Evolutionary conservation across 2,113 vertebrate genomes (phyloP).

Genomic region (Lycaon pictus): DNA sequence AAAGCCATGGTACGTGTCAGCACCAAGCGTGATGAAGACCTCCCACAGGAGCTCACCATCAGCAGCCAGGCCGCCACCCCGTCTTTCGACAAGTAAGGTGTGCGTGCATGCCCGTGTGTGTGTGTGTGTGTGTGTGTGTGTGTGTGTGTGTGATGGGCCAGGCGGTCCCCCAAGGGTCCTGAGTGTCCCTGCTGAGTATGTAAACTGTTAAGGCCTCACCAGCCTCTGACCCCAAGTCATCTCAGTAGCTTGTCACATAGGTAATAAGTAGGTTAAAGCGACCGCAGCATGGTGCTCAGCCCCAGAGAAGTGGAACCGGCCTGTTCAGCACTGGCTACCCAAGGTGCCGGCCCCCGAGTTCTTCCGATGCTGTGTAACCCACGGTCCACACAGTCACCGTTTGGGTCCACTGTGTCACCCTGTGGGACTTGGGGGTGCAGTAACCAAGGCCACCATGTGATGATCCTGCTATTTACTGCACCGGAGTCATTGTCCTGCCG

Average conservation of each 20-base stretch:
- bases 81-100: neutral
- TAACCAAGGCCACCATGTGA: accelerated
- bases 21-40: accelerated
- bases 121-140: accelerated
- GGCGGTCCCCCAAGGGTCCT: accelerated
- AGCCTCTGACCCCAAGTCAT: neutral
- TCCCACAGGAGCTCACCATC: neutral
- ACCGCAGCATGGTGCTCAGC: accelerated
- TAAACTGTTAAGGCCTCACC: neutral
- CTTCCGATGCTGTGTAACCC: accelerated
- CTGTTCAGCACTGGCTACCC: no score
- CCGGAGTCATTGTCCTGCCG: neutral
- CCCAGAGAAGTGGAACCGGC: neutral
- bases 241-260: neutral
- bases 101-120: no score
- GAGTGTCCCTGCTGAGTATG: neutral
- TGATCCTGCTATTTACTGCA: neutral
- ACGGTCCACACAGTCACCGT: no score
- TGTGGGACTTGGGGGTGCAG: neutral
- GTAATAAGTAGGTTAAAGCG: neutral
- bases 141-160: neutral
- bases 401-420: neutral
- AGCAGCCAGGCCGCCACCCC: neutral
- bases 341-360: neutral
- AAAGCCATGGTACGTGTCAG: neutral